Evolutionary conservation across 2,797 vertebrate genomes (phyloP).

Genomic region (Threskiornis aethiopicus): DNA sequence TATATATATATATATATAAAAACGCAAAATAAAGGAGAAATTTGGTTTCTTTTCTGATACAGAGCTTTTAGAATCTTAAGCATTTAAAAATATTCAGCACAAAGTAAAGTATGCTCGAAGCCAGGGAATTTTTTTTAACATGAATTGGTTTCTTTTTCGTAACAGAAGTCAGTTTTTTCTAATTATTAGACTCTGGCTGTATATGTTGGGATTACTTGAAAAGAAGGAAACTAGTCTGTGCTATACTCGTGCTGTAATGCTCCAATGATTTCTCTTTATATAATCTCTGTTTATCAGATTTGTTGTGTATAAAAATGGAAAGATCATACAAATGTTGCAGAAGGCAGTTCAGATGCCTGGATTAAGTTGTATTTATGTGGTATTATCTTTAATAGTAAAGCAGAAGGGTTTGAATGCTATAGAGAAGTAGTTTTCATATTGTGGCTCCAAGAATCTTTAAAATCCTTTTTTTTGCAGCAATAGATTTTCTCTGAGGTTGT

Average conservation of each 20-base stretch:
- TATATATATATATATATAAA: background rate
- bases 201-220: background rate
- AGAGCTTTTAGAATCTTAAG: background rate
- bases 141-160: background rate
- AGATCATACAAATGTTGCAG: constrained; percentile 42
- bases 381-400: constrained; percentile 28
- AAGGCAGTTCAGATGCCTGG: constrained; percentile 37
- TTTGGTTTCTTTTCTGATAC: background rate
- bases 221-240: constrained; percentile 5
- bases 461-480: constrained; percentile 5
- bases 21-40: background rate
- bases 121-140: background rate
- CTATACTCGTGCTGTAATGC: background rate
- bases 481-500: background rate
- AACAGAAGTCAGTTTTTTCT: background rate
- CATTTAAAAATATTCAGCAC: background rate
- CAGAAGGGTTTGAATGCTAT: background rate
- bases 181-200: background rate
- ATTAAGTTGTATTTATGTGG: constrained; percentile 56
- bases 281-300: constrained; percentile 68
- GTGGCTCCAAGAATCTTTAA: background rate
- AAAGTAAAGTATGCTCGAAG: background rate
- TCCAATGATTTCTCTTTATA: background rate
- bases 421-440: background rate
- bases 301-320: constrained; percentile 57